Base-by-base conservation (phyloP, 2,113 vertebrate species). In the Spea bombifrons region DNA sequence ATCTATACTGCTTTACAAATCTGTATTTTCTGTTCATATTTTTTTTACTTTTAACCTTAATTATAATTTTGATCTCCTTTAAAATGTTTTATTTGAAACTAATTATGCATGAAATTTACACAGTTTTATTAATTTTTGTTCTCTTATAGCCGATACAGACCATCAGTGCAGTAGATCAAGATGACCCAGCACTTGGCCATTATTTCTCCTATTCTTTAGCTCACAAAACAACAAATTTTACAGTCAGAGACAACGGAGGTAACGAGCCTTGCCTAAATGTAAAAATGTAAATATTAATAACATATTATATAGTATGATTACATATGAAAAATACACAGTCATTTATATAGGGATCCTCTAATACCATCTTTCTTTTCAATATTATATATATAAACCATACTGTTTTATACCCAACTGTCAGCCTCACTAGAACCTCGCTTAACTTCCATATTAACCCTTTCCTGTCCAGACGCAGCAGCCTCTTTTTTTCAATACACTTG, bases 231-330 rank as follows among this genome's bases (percentile, higher is more conserved):
- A 74, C 76, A 87, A 88, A 89, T 86, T 99, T 98, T 90, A 91
- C 86, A 7, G 84, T 98, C 69, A 89, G 86, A 85, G 95, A 99
- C 86, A 96, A 97, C 88, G 88, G 92, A 96, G 94, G 96, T 98
- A 81, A 15, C 64, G 63, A 44, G 4, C 9, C 17, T 66, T 5
- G 61, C 30, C 44, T 61, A 61, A 6, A 66, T 44, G 9, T 17
- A 30, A 50, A 65, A 45, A 50, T 65, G 13, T n/a, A 63, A 49
- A 45, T 64, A 9, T 64, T 64, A 30, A 16, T 67, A 13, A 5
- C 45, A 46, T 13, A 67, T 46, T 13, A 7, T 16, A 5, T 8
- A 46, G 5, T 1, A 5, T 4, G 46, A 13, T n/a, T 63, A 16
- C 59, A 63, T n/a, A 63, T n/a, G 13, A 61, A 61, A 61, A 61